Conservation (phyloP, 2,888 invertebrate genomes). For the Archaeoteleia sp. region DNA sequence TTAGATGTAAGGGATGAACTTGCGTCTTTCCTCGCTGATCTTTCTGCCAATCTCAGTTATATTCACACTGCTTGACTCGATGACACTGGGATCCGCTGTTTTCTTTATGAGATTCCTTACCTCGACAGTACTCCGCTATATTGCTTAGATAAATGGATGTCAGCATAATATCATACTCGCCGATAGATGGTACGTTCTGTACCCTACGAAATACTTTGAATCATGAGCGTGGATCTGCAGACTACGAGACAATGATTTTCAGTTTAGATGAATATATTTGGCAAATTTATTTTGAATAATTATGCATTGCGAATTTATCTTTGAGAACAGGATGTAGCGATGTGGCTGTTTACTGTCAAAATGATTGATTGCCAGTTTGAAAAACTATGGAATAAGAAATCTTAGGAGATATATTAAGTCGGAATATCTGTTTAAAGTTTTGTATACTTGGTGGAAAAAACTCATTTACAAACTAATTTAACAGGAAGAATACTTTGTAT, state of each 20-base stretch:
- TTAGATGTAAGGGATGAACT: background rate
- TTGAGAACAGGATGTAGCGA: too few species aligned
- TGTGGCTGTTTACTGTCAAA: slow-evolving; percentile 2
- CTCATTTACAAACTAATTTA: too few species aligned
- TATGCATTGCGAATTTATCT: too few species aligned
- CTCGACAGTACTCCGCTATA: background rate
- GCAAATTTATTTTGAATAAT: background rate
- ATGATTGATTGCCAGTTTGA: slow-evolving; percentile 6
- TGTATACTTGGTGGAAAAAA: background rate
- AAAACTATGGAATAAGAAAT: too few species aligned
- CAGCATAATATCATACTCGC: slow-evolving; percentile 15
- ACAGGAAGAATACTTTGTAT: too few species aligned
- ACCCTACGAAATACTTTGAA: too few species aligned
- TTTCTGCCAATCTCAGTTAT: slow-evolving; percentile 8
- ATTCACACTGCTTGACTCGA: slow-evolving; percentile 18
- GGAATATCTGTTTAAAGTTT: slow-evolving; percentile 2
- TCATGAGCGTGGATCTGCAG: background rate
- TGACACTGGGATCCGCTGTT: slow-evolving; percentile 13
- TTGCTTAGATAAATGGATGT: slow-evolving; percentile 25
- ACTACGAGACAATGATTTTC: background rate
- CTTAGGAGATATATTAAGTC: background rate
- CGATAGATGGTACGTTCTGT: too few species aligned
- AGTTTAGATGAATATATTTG: background rate
- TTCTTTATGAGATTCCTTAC: background rate
- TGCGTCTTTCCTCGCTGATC: slow-evolving; percentile 6